phyloP scores from a whole-genome alignment of 2,113 vertebrate genomes.

The Ascaphus truei region DNA sequence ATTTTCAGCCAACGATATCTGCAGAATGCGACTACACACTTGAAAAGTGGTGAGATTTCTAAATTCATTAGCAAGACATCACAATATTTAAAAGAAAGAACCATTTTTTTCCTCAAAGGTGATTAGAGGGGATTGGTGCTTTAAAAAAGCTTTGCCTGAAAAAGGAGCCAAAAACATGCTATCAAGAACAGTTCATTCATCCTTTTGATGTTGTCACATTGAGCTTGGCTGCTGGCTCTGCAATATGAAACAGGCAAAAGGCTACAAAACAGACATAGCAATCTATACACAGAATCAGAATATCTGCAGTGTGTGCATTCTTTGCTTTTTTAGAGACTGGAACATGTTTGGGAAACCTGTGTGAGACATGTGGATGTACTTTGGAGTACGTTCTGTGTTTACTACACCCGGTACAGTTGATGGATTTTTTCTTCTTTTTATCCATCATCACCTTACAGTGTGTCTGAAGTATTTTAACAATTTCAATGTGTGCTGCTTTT shows the following conservation, averaged over 20 bases:
- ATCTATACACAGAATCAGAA: neutral
- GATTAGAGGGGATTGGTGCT: no score
- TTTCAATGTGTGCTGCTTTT: neutral
- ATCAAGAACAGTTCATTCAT: slow-evolving; percentile 12
- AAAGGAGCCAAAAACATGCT: neutral
- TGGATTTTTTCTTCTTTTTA: neutral
- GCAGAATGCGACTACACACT: no score
- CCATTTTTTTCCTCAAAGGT: no score
- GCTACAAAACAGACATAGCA: neutral
- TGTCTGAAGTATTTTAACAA: neutral
- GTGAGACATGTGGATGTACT: slow-evolving; percentile 16
- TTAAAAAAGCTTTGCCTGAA: no score
- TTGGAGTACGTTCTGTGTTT: neutral
- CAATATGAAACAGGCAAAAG: slow-evolving; percentile 14
- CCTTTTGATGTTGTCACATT: neutral
- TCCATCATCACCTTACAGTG: slow-evolving; percentile 2
- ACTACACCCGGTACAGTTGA: neutral
- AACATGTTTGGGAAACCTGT: neutral
- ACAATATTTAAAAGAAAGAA: no score
- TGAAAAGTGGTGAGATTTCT: no score
- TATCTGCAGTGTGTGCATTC: neutral
- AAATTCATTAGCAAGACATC: no score
- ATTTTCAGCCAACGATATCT: no score
- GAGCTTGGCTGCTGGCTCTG: neutral
- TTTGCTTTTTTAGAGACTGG: neutral